Percentiles rank a stretch among this genome's conserved stretches.
Evolutionary conservation across 2,888 invertebrate species (phyloP).

Genomic region (Pseudococcus longispinus): DNA sequence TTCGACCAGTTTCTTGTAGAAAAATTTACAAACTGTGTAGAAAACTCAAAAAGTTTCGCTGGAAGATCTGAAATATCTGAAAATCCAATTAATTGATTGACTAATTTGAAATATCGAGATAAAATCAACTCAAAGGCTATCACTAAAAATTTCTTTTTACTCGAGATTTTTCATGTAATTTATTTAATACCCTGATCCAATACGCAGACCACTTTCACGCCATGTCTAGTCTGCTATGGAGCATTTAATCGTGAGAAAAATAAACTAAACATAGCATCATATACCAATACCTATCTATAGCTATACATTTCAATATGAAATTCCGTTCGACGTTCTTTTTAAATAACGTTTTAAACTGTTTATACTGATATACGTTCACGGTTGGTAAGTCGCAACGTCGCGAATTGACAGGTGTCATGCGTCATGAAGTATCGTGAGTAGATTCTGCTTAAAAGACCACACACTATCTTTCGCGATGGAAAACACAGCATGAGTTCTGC

Average conservation of each 20-base stretch:
- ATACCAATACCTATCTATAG: neutral
- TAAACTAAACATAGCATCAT: neutral
- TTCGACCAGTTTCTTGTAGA: too few relatives aligned
- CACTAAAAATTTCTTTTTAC: too few relatives aligned
- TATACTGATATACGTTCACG: conserved; percentile 37
- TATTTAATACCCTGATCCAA: too few relatives aligned
- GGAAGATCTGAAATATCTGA: too few relatives aligned
- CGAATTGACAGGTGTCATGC: conserved; percentile 53
- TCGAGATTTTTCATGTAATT: too few relatives aligned
- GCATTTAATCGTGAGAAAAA: conserved; percentile 21
- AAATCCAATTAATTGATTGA: too few relatives aligned
- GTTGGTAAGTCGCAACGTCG: conserved; percentile 42
- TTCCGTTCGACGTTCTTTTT: conserved; percentile 49
- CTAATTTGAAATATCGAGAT: too few relatives aligned
- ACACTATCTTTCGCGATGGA: conserved; percentile 50
- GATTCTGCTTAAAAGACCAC: conserved; percentile 55
- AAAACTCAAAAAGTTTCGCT: too few relatives aligned
- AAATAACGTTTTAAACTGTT: conserved; percentile 23
- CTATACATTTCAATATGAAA: conserved; percentile 9
- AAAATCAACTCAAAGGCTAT: too few relatives aligned
- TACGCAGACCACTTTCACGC: neutral
- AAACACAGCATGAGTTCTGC: conserved; percentile 53
- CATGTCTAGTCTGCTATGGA: neutral
- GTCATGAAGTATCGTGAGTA: conserved; percentile 55
- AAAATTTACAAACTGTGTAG: too few relatives aligned